phyloP scores from a whole-genome alignment of 2,113 vertebrate genomes.

The Macrotus californicus region DNA sequence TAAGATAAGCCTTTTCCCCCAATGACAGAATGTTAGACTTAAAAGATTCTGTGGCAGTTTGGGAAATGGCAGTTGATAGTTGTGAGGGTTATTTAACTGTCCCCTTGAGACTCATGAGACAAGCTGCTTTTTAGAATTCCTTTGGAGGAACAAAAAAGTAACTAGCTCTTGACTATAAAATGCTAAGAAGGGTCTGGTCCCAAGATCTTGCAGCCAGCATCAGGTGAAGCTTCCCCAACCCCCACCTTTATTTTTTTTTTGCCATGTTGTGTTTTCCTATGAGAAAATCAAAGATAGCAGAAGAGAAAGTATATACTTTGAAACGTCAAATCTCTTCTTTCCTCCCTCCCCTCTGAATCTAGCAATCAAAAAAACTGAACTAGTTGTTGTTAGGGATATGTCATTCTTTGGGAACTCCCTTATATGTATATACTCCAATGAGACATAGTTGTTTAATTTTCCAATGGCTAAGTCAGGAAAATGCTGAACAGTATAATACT shows the following conservation, averaged over 20 bases:
- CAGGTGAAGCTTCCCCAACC: background rate
- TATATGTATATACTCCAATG: background rate
- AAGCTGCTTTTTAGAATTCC: background rate
- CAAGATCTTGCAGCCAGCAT: background rate
- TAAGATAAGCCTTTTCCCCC: conserved; percentile 34
- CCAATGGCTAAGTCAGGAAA: background rate
- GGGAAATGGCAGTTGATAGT: conserved; percentile 60
- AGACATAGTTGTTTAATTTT: background rate
- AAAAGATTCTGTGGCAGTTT: conserved; percentile 65
- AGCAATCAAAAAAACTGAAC: background rate
- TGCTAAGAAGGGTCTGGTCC: background rate
- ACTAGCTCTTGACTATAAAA: background rate
- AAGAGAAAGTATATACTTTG: background rate
- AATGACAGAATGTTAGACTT: conserved; percentile 47
- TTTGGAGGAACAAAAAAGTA: background rate
- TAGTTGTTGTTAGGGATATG: background rate
- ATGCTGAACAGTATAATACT: background rate
- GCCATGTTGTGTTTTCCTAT: background rate
- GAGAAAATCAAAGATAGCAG: background rate
- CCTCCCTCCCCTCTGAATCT: background rate
- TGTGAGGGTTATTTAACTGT: conserved; percentile 17
- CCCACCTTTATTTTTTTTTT: background rate
- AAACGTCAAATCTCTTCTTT: background rate
- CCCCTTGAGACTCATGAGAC: background rate
- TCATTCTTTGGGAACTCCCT: background rate